These are phyloP conservation scores for Anabacerthia variegaticeps DNA, from an alignment of 2,797 vertebrate genomes.

Conservation along the genomic window DNA sequence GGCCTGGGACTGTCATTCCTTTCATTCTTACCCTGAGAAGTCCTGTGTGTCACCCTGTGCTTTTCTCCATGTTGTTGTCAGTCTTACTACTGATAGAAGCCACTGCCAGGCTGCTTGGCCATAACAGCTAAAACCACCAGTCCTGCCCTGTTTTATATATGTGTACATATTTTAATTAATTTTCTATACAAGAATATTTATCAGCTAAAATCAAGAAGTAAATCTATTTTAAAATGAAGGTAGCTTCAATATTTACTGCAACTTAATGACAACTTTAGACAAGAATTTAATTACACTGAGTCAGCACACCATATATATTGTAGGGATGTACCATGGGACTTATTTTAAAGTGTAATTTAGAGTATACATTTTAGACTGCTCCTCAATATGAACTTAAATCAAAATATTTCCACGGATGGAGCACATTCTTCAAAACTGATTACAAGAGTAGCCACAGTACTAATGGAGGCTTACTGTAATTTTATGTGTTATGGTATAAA, in stretches of 20 bases:
- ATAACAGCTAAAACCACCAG: not conserved
- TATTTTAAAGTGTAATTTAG: slow-evolving; percentile 9
- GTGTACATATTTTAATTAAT: not conserved
- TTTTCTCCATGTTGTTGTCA: not conserved
- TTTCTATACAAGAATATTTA: slow-evolving; percentile 12
- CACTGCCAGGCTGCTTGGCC: not conserved
- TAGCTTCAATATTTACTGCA: slow-evolving; percentile 31
- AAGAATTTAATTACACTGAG: slow-evolving; percentile 22
- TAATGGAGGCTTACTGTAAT: slow-evolving; percentile 18
- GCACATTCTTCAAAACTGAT: slow-evolving; percentile 44
- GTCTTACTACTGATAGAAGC: not conserved
- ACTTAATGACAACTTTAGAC: slow-evolving; percentile 29
- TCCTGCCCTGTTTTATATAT: not conserved
- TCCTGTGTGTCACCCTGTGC: not conserved
- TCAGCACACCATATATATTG: not conserved
- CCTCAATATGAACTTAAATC: slow-evolving; percentile 37
- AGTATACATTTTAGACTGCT: slow-evolving; percentile 4
- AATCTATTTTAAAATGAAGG: slow-evolving; percentile 1
- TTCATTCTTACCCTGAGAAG: not conserved
- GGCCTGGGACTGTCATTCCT: not conserved
- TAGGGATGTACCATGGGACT: not conserved
- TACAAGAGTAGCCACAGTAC: slow-evolving; percentile 1
- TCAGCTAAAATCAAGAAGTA: slow-evolving; percentile 6
- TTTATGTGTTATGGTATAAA: slow-evolving; percentile 2
- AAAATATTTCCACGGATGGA: slow-evolving; percentile 37